A percentile compares a stretch with the other conserved stretches of the same genome.
phyloP scores from a whole-genome alignment of 2,888 invertebrate genomes.

The Lasioglossum villosulum region DNA sequence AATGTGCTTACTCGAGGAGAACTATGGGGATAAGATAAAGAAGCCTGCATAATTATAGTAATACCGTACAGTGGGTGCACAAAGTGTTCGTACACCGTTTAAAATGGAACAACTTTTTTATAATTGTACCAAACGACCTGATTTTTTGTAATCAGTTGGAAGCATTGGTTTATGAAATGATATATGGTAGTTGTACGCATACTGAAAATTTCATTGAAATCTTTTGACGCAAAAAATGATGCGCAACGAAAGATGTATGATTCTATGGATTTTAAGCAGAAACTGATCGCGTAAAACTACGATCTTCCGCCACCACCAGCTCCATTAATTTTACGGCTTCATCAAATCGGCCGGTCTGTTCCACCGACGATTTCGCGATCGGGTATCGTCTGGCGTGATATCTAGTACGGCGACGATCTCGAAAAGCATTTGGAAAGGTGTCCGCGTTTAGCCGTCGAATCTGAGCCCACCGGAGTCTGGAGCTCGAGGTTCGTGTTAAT shows the following conservation, averaged over 20 bases:
- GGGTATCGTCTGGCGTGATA: background rate
- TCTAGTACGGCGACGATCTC: background rate
- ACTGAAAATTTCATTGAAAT: too few species aligned
- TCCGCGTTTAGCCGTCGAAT: slow-evolving; percentile 5
- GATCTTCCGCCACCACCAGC: background rate
- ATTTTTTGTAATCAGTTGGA: too few species aligned
- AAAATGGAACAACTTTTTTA: too few species aligned
- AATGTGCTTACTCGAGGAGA: slow-evolving; percentile 56
- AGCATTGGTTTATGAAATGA: too few species aligned
- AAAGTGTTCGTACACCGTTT: too few species aligned
- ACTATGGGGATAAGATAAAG: slow-evolving; percentile 64
- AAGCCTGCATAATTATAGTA: slow-evolving; percentile 54
- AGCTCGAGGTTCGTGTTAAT: slow-evolving; percentile 55
- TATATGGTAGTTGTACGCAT: too few species aligned
- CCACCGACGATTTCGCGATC: background rate
- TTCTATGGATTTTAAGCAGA: too few species aligned
- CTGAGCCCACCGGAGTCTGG: slow-evolving; percentile 8
- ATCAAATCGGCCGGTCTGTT: slow-evolving; percentile 21
- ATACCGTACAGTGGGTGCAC: too few species aligned
- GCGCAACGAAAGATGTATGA: too few species aligned
- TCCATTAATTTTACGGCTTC: slow-evolving; percentile 33
- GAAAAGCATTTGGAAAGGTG: background rate
- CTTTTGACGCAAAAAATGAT: too few species aligned
- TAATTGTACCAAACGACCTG: too few species aligned
- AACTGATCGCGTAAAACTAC: too few species aligned